Evolutionary conservation across 2,797 vertebrate genomes (phyloP).

Genomic region (Morelia viridis): DNA sequence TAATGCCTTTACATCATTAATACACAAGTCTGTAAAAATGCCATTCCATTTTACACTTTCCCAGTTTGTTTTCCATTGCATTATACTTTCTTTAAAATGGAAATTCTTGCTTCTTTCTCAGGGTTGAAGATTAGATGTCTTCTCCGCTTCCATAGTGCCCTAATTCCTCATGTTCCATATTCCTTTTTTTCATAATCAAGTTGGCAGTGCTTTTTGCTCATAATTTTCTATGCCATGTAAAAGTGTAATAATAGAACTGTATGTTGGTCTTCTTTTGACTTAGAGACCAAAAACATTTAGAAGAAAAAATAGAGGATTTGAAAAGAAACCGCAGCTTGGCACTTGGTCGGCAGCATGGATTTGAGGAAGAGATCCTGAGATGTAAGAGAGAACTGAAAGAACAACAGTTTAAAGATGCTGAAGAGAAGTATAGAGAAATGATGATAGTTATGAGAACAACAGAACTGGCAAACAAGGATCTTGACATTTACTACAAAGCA

Average conservation of each 20-base stretch:
- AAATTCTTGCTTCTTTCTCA: background rate
- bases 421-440: slow-evolving; percentile 88
- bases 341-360: slow-evolving; percentile 89
- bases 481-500: slow-evolving; percentile 96
- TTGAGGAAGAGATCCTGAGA: slow-evolving; percentile 91
- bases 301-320: slow-evolving; percentile 84
- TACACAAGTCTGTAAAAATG: background rate
- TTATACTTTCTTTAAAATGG: background rate
- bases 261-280: slow-evolving; percentile 34
- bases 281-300: slow-evolving; percentile 83
- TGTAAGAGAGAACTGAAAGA: slow-evolving; percentile 90
- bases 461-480: slow-evolving; percentile 92
- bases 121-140: background rate
- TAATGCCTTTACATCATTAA: background rate
- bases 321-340: slow-evolving; percentile 89
- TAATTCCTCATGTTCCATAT: background rate
- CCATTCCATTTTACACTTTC: background rate
- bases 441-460: slow-evolving; percentile 97
- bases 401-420: slow-evolving; percentile 88
- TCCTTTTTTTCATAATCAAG: background rate
- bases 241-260: background rate
- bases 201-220: background rate
- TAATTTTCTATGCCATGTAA: background rate
- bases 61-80: background rate
- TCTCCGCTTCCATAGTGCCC: background rate